Evolutionary conservation across 2,888 invertebrate genomes (phyloP).

Genomic region (Teleiodes luculella): DNA sequence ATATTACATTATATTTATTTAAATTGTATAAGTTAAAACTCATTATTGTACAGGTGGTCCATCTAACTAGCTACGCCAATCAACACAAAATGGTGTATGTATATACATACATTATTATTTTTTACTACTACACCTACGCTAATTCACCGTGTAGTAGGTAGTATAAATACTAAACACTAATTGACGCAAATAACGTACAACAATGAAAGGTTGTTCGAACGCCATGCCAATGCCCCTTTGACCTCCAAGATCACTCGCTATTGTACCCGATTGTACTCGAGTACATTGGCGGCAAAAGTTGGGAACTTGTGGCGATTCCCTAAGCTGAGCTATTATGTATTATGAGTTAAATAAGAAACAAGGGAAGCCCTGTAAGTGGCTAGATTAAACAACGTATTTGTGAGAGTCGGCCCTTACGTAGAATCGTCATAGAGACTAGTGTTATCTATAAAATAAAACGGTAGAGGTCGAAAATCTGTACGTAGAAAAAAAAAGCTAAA

Average conservation of each 20-base stretch:
- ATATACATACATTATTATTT: too few relatives aligned
- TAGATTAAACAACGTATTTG: slow-evolving; percentile 29
- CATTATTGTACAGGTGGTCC: too few relatives aligned
- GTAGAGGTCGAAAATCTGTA: too few relatives aligned
- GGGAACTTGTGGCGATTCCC: background rate
- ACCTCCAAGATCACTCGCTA: slow-evolving; percentile 21
- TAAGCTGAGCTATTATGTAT: slow-evolving; percentile 3
- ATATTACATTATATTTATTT: too few relatives aligned
- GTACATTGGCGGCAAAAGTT: background rate
- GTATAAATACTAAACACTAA: background rate
- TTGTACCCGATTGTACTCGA: slow-evolving; percentile 9
- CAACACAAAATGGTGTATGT: too few relatives aligned
- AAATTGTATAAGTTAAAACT: too few relatives aligned
- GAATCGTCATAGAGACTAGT: too few relatives aligned
- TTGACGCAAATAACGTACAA: background rate
- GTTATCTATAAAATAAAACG: too few relatives aligned
- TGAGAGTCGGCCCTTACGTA: slow-evolving; percentile 25
- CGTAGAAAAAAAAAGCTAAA: too few relatives aligned
- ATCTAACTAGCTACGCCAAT: too few relatives aligned
- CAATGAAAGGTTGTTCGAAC: slow-evolving; percentile 28
- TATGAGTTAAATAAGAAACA: slow-evolving; percentile 10
- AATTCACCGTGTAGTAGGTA: too few relatives aligned
- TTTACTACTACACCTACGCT: too few relatives aligned
- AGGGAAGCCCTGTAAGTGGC: slow-evolving; percentile 19
- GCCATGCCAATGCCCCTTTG: slow-evolving; percentile 25